Conservation (phyloP, 2,888 invertebrate genomes). For the Eupithecia vulgata region DNA sequence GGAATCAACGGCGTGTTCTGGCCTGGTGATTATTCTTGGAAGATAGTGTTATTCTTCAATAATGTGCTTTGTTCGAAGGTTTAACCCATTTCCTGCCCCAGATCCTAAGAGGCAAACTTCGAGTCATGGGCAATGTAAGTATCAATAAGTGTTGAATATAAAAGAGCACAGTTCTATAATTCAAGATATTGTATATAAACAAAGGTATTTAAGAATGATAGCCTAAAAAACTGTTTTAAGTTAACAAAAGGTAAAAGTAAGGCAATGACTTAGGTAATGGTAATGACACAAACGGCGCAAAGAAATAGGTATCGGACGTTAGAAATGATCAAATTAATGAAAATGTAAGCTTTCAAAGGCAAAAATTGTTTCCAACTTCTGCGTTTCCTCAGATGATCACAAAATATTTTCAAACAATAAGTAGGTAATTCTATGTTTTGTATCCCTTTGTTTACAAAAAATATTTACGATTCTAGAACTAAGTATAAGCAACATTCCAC, state of each 20-base stretch:
- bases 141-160: background rate
- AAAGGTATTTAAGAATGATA: background rate
- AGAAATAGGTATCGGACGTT: background rate
- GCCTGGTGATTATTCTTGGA: background rate
- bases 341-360: background rate
- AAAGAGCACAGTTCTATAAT: background rate
- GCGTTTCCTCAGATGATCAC: background rate
- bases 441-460: background rate
- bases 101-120: too few species aligned
- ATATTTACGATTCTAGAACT: background rate
- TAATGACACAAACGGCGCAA: background rate
- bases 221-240: background rate
- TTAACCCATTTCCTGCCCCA: too few species aligned
- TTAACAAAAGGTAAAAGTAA: too few species aligned
- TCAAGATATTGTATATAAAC: background rate
- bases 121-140: too few species aligned
- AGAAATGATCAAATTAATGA: background rate
- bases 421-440: too few species aligned
- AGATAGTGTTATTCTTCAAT: background rate
- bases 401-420: too few species aligned
- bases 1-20: background rate
- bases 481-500: background rate
- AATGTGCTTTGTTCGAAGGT: background rate
- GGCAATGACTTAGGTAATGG: too few species aligned
- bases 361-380: background rate